Conservation (phyloP, 2,888 invertebrate genomes). For the Apamea crenata region DNA sequence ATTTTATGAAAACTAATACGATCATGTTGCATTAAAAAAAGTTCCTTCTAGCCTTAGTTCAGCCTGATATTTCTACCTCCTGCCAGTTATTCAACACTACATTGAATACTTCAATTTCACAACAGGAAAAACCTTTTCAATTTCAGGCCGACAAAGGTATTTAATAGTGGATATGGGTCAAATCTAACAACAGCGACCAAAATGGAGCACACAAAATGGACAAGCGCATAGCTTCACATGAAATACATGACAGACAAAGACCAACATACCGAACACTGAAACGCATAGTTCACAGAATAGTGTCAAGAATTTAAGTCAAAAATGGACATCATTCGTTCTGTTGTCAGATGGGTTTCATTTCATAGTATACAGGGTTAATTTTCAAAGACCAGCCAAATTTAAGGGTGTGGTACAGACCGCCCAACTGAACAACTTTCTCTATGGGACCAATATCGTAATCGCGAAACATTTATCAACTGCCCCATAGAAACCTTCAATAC, state of each 20-base stretch:
- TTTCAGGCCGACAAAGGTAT: conserved; percentile 20
- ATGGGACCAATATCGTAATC: too few species aligned
- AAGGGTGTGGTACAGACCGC: too few species aligned
- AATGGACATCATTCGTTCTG: not conserved
- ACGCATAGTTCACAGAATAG: not conserved
- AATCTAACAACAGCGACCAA: conserved; percentile 27
- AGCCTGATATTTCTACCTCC: not conserved
- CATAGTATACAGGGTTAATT: too few species aligned
- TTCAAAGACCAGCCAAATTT: too few species aligned
- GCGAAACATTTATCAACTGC: too few species aligned
- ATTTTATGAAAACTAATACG: not conserved
- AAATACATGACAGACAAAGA: conserved; percentile 42
- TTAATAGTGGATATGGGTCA: conserved; percentile 32
- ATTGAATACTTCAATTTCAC: not conserved
- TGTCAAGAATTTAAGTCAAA: conserved; percentile 22
- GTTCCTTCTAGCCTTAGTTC: not conserved
- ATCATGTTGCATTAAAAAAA: not conserved
- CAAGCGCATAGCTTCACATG: conserved; percentile 31
- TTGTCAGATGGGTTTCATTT: not conserved
- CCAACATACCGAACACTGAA: conserved; percentile 6
- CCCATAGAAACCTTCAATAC: too few species aligned
- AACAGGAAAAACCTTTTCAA: not conserved
- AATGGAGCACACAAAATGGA: conserved; percentile 32
- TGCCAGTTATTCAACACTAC: not conserved
- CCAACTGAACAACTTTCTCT: too few species aligned